Conservation (phyloP, 2,797 vertebrate species). For the Rhabdophis nuchalis region DNA sequence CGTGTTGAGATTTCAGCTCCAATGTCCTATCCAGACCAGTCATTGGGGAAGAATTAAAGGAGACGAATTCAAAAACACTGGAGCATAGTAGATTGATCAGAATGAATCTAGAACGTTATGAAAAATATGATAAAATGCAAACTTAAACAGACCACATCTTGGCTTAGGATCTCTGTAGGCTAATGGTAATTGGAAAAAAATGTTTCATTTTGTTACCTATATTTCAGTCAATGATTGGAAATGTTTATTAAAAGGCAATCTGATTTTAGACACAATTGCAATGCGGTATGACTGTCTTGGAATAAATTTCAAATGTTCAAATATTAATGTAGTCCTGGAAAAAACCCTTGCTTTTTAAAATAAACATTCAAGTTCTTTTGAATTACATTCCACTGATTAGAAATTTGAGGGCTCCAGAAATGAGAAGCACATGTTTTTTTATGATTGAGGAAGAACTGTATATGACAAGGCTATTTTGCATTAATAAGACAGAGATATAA, state of each 20-base stretch:
- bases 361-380: not conserved
- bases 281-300: not conserved
- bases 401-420: not conserved
- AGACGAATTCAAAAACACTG: not conserved
- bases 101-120: not conserved
- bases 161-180: not conserved
- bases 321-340: not conserved
- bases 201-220: not conserved
- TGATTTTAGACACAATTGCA: not conserved
- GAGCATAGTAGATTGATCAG: not conserved
- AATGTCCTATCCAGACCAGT: not conserved
- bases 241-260: not conserved
- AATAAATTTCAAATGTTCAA: not conserved
- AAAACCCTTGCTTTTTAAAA: not conserved
- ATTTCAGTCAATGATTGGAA: not conserved
- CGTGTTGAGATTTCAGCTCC: not conserved
- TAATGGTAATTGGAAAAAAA: not conserved
- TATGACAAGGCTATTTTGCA: not conserved
- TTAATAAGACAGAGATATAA: not conserved
- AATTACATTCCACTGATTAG: not conserved
- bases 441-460: not conserved
- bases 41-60: not conserved
- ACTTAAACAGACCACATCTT: not conserved
- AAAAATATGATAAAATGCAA: not conserved
- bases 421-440: not conserved